Conservation (phyloP, 2,888 invertebrate species). For the Campoplex nolae region DNA sequence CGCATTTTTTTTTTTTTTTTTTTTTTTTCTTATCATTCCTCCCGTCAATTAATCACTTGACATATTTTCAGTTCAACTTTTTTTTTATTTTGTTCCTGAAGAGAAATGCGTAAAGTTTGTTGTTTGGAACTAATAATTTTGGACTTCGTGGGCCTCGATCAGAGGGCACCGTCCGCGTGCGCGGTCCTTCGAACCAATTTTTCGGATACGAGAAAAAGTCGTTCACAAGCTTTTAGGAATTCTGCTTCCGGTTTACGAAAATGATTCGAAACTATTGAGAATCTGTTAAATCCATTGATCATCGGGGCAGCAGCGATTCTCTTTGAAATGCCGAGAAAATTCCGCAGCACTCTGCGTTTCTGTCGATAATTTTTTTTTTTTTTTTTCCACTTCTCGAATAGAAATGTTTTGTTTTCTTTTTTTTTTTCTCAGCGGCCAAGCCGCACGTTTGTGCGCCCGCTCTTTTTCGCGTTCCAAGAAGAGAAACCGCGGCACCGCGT, state of each 20-base stretch:
- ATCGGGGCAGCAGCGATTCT: background rate
- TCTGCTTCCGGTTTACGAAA: background rate
- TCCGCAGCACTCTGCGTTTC: background rate
- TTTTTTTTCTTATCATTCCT: background rate
- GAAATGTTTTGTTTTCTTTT: conserved; percentile 4
- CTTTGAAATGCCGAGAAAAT: background rate
- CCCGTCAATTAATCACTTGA: background rate
- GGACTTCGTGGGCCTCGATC: background rate
- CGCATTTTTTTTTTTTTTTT: background rate
- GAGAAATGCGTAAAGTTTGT: background rate
- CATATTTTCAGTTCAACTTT: background rate
- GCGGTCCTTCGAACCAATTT: background rate
- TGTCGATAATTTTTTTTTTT: background rate
- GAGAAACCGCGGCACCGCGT: conserved; percentile 42
- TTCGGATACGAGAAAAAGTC: background rate
- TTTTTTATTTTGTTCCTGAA: background rate
- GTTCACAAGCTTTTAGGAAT: background rate
- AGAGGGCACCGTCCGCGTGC: background rate
- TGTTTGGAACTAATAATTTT: background rate
- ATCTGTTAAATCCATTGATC: background rate
- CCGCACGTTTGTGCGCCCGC: conserved; percentile 3
- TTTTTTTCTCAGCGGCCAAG: background rate
- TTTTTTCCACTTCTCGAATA: conserved; percentile 9
- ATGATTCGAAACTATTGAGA: background rate
- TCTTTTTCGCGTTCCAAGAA: conserved; percentile 45